Base-by-base conservation (phyloP, 2,113 vertebrate genomes). In the Amblyopsis rosae region DNA sequence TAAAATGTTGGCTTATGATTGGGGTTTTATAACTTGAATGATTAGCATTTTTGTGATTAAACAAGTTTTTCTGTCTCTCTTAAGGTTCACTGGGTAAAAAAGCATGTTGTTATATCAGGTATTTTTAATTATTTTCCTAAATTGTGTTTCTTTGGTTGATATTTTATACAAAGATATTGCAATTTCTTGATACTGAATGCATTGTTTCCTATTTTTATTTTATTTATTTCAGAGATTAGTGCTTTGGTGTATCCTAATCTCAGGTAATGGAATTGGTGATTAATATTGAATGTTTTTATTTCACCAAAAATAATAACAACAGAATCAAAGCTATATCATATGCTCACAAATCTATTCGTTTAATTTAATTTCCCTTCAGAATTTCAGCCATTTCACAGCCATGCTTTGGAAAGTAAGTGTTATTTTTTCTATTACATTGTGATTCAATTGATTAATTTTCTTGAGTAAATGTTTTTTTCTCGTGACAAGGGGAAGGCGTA, bases 41-140 rank as follows among this genome's bases (percentile, higher is more conserved):
- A 54, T 15, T n/a, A n/a, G 13, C n/a, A 16, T n/a, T 54, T 46
- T 54, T 58, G 19, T 19, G 51, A n/a, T 54, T 54, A n/a, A 54
- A 7, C 11, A 7, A 41, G 6, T 41, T 41, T 1, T 41, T 41
- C 35, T 19, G 51, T 47, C 17, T 46, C 48, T 50, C 5, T 4
- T 50, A 4, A 12, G 13, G 32, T 19, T 67, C 3, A n/a, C 32
- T 0, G 1, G 35, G 15, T 16, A 74, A 9, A 60, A 6, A 61
- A 66, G 50, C 62, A 79, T 76, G 76, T 6, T 62, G 53, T 1
- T 54, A n/a, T 33, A 70, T 26, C 59, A 80, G 81, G 81, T 83
- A 71, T 2, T 56, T 19, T 45, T 3, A 58, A 45, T 58, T 57
- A 58, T 0, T 10, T 12, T 47, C 53, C 71, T 12, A 0, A 16